A percentile compares a stretch with the other conserved stretches of the same genome.
Conservation (phyloP, 2,888 invertebrate genomes). For the Ichneumon xanthorius region DNA sequence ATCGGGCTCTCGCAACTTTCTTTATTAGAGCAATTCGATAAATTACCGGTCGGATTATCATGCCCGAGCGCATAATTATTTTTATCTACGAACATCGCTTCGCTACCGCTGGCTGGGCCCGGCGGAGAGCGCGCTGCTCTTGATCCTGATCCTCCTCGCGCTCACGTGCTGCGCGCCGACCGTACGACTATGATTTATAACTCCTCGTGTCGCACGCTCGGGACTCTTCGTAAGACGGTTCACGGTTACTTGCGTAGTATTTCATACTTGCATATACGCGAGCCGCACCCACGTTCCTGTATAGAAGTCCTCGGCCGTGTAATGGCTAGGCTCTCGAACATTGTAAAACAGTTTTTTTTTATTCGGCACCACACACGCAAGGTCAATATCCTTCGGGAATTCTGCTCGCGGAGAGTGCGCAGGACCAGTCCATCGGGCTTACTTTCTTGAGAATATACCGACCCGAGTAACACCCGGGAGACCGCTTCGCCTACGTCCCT, state of each 20-base stretch:
- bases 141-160: conserved; percentile 62
- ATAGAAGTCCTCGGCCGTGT: conserved; percentile 33
- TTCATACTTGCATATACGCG: conserved; percentile 20
- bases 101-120: conserved; percentile 17
- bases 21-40: conserved; percentile 61
- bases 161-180: conserved; percentile 55
- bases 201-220: conserved; percentile 60
- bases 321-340: conserved; percentile 35
- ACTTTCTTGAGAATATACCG: conserved; percentile 36
- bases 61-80: conserved; percentile 58
- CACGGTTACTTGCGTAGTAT: conserved; percentile 55
- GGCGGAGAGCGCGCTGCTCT: conserved; percentile 31
- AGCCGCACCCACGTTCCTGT: conserved; percentile 6
- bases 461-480: not conserved
- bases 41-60: conserved; percentile 63
- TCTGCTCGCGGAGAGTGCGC: conserved; percentile 66
- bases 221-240: conserved; percentile 49
- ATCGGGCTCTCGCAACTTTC: conserved; percentile 24
- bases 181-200: conserved; percentile 63
- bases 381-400: conserved; percentile 79
- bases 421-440: conserved; percentile 49
- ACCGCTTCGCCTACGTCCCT: conserved; percentile 8
- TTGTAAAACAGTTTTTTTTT: conserved; percentile 66
- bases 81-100: conserved; percentile 51
- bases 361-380: conserved; percentile 65